Conservation (phyloP, 2,113 vertebrate species). For the Erpornis zantholeuca region DNA sequence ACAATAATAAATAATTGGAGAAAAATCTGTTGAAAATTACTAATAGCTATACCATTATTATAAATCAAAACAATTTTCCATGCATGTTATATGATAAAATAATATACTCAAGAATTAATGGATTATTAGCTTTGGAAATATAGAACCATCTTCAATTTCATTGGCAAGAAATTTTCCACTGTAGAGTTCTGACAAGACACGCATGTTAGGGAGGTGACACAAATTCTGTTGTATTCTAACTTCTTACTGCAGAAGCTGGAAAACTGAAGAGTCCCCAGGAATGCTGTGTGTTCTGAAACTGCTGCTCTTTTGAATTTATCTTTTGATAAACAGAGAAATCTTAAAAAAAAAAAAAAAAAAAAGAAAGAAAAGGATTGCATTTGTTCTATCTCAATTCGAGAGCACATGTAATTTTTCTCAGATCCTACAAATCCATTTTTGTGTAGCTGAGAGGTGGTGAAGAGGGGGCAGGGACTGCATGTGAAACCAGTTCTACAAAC, state of each 20-base stretch:
- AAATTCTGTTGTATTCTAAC: background rate
- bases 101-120: background rate
- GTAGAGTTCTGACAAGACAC: background rate
- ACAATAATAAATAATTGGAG: background rate
- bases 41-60: background rate
- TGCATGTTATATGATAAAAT: background rate
- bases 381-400: background rate
- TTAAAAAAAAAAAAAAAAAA: background rate
- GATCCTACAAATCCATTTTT: background rate
- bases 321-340: background rate
- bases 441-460: background rate
- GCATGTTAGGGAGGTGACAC: background rate
- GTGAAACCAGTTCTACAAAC: background rate
- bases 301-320: background rate
- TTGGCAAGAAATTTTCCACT: background rate
- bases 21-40: background rate
- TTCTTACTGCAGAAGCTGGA: background rate
- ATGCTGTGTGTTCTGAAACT: background rate
- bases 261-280: background rate
- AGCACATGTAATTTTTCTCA: background rate
- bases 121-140: background rate
- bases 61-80: background rate
- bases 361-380: background rate
- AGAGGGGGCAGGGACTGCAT: background rate
- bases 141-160: background rate